A percentile compares a stretch with the other conserved stretches of the same genome.
These are phyloP conservation scores for Alectoris magna DNA, from an alignment of 2,797 vertebrate species.

Conservation along the genomic window DNA sequence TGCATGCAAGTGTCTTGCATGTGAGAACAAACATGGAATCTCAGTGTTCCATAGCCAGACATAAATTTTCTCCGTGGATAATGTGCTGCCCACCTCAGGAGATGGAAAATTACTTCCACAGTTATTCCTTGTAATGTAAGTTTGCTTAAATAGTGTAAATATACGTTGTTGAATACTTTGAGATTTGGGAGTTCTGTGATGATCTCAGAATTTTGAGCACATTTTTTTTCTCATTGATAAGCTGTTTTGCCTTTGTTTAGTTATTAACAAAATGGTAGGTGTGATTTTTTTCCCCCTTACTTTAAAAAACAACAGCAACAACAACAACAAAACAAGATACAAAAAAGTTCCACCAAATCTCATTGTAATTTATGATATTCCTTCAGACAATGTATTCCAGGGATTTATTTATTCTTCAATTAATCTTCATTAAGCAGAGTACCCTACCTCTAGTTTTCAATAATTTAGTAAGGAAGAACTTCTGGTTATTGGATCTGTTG, in stretches of 20 bases:
- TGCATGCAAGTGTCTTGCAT: neutral
- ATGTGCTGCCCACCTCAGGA: neutral
- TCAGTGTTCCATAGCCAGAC: neutral
- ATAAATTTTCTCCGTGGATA: neutral
- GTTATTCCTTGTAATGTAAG: neutral
- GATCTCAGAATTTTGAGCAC: neutral
- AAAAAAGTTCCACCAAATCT: neutral
- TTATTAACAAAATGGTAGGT: neutral
- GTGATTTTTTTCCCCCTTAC: neutral
- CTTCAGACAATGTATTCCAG: neutral
- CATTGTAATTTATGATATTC: neutral
- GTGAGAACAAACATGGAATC: neutral
- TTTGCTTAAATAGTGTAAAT: neutral
- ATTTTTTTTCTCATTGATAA: neutral
- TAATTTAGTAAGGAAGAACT: neutral
- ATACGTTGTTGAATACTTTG: accelerated
- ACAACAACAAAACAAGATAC: neutral
- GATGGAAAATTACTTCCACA: neutral
- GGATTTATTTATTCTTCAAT: neutral
- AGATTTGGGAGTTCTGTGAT: neutral
- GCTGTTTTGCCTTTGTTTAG: neutral
- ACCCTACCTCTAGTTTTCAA: neutral
- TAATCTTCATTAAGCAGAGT: neutral
- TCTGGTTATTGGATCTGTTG: neutral
- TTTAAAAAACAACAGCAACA: neutral